A percentile compares a stretch with the other conserved stretches of the same genome.
phyloP scores from a whole-genome alignment of 2,888 invertebrate species.

The Dendrolimus houi region DNA sequence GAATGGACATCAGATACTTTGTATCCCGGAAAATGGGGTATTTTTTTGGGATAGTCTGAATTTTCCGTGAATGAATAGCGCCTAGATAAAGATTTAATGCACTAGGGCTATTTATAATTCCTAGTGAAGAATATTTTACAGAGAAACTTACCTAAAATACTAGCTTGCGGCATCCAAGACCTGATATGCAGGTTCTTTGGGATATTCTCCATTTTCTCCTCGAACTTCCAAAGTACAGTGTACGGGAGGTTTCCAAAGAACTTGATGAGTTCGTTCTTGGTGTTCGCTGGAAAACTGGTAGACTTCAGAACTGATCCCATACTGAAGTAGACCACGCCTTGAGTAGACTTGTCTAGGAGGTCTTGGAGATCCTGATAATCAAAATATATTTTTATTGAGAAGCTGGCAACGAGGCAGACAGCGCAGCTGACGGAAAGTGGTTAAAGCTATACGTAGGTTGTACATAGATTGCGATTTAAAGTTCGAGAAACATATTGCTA shows the following conservation, averaged over 20 bases:
- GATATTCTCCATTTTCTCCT: constrained; percentile 39
- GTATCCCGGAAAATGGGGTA: too few species aligned
- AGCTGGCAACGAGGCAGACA: too few species aligned
- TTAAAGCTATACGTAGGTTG: too few species aligned
- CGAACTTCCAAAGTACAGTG: constrained; percentile 70
- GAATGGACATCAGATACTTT: too few species aligned
- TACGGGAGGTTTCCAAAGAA: constrained; percentile 28
- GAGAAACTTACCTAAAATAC: constrained; percentile 54
- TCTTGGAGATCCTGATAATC: constrained; percentile 41
- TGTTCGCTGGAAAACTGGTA: constrained; percentile 19
- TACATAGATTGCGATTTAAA: too few species aligned
- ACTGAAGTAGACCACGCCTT: constrained; percentile 55
- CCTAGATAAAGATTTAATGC: too few species aligned
- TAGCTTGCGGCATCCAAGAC: constrained; percentile 71
- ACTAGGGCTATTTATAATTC: too few species aligned
- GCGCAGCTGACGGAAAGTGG: too few species aligned
- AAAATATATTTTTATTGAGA: too few species aligned
- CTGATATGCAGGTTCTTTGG: constrained; percentile 58
- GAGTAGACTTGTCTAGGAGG: constrained; percentile 34
- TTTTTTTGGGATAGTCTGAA: too few species aligned
- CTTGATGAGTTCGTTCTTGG: constrained; percentile 25
- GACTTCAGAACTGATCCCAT: constrained; percentile 48
- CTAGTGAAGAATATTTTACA: neutral
- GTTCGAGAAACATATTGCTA: too few species aligned
- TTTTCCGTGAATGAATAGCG: too few species aligned